Evolutionary conservation across 2,888 invertebrate genomes (phyloP).

Genomic region (Tachina grossa): DNA sequence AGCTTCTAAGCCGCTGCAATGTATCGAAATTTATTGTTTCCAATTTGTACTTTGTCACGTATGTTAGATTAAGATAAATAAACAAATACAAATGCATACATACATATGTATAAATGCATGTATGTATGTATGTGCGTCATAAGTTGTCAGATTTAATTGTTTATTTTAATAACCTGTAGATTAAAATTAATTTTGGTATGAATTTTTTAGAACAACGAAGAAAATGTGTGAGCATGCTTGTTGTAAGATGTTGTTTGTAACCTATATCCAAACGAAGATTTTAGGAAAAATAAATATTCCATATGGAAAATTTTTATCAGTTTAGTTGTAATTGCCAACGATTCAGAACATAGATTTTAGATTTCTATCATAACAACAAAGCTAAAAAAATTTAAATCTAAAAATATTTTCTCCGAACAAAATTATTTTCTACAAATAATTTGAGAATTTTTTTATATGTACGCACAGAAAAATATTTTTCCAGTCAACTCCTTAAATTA

Average conservation of each 20-base stretch:
- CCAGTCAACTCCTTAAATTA: too few species aligned
- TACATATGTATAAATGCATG: too few species aligned
- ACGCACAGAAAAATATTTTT: too few species aligned
- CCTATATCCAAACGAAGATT: background rate
- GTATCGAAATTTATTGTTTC: constrained; percentile 30
- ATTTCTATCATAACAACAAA: too few species aligned
- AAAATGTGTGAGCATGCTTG: background rate
- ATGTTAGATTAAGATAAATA: constrained; percentile 24
- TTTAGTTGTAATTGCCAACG: too few species aligned
- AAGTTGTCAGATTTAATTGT: constrained; percentile 20
- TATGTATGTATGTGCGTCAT: background rate
- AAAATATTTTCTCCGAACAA: too few species aligned
- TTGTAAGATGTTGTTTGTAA: background rate
- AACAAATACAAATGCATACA: background rate
- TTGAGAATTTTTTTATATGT: too few species aligned
- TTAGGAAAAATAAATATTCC: too few species aligned
- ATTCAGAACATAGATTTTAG: too few species aligned
- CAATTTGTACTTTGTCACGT: constrained; percentile 45
- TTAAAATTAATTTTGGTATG: constrained; percentile 39
- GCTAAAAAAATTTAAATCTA: too few species aligned
- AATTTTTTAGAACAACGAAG: background rate
- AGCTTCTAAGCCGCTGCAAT: constrained; percentile 4
- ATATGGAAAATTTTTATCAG: too few species aligned
- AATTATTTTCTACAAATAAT: too few species aligned
- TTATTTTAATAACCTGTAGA: constrained; percentile 27